Conservation (phyloP, 2,888 invertebrate genomes). For the Campoplex nolae region DNA sequence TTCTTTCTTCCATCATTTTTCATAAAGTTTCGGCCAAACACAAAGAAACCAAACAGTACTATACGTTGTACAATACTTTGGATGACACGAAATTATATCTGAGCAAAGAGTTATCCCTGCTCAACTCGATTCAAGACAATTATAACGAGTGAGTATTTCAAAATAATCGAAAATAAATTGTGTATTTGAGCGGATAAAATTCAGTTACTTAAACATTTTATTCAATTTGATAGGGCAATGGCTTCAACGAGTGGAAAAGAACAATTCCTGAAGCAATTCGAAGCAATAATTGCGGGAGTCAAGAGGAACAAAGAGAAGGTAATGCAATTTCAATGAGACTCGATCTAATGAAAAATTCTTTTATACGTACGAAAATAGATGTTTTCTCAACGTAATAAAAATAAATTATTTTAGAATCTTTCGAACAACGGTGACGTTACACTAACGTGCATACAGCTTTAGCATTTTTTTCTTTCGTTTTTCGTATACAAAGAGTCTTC, state of each 20-base stretch:
- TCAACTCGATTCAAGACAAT: slow-evolving; percentile 96
- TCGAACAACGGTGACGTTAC: not conserved
- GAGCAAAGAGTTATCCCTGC: slow-evolving; percentile 94
- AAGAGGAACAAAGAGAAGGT: slow-evolving; percentile 94
- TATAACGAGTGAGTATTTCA: slow-evolving; percentile 90
- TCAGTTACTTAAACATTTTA: slow-evolving; percentile 18
- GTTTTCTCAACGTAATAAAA: not conserved
- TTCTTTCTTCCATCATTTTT: not conserved
- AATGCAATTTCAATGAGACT: not conserved
- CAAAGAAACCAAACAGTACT: slow-evolving; percentile 99
- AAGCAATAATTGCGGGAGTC: slow-evolving; percentile 95
- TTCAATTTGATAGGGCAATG: slow-evolving; percentile 89
- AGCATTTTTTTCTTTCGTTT: not conserved
- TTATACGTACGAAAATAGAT: slow-evolving; percentile 1
- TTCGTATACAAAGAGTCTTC: not conserved
- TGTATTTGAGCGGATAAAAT: not conserved
- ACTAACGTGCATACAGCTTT: too few relatives aligned
- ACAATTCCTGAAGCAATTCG: slow-evolving; percentile 96
- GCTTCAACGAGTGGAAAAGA: slow-evolving; percentile 91
- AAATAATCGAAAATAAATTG: not conserved
- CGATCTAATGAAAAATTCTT: not conserved
- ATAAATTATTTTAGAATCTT: not conserved
- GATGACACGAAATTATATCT: slow-evolving; percentile 97
- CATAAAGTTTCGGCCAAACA: slow-evolving; percentile 95
- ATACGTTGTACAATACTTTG: slow-evolving; percentile 97